Evolutionary conservation across 2,888 invertebrate species (phyloP), one percentile per base, ranked within the genome.

Genomic region (Xestobium rufovillosum): DNA sequence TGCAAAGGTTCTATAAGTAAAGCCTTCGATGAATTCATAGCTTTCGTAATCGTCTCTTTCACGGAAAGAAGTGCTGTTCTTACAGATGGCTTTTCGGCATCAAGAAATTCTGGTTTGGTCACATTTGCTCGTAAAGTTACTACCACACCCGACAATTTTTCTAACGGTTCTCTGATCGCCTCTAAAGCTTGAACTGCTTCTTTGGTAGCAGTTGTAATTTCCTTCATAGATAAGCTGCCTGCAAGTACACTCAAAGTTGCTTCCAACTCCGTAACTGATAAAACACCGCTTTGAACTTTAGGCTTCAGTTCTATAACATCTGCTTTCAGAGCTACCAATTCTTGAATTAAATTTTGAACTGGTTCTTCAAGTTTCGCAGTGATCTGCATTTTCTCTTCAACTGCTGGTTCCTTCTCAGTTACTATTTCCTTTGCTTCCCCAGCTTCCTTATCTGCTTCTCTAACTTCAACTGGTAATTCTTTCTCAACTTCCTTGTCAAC

Each of bases 141-240:
- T 2, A 37, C 8, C 4, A 37, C 16, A 25, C 28, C 26, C 8
- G 34, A 37, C 11, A 41, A 17, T 15, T 23, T 30, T 9, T 41
- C 23, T 16, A 41, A 13, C n/a, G 41, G 37, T 14, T 32, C 33
- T 11, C 26, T 29, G 3, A 41, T 26, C 11, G 16, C 26, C 13
- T 27, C 13, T 8, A 37, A 27, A 11, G 6, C 10, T 27, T 27
- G 6, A 11, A 8, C 12, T 37, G 14, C 6, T 19, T n/a, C 23
- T 19, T 6, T 8, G 6, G n/a, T 19, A 8, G n/a, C n/a, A 19
- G 23, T 6, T 19, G n/a, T 19, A 8, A 8, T 10, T 10, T 27
- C 28, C 6, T 23, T 23, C 23, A n/a, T n/a, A 23, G 23, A 8
- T 8, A 23, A 8, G n/a, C n/a, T n/a, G n/a, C n/a, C n/a, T n/a